These are phyloP conservation scores for Telenomus remus DNA, from an alignment of 1,140 invertebrate genomes.

Conservation along the genomic window DNA sequence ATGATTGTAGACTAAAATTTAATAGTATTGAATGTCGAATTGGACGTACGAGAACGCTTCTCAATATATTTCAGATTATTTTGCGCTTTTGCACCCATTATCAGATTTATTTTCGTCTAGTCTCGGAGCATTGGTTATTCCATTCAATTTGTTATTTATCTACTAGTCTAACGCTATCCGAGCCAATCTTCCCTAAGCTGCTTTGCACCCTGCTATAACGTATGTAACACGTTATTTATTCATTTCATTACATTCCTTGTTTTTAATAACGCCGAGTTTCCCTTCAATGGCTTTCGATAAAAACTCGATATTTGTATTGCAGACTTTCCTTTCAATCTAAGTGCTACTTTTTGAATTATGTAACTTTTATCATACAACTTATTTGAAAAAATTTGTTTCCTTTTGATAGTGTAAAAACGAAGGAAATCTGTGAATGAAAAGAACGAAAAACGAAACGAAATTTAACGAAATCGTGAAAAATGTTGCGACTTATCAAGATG, in stretches of 20 bases:
- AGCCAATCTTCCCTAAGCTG: slow-evolving; percentile 37
- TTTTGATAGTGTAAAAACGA: neutral
- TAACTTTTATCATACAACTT: too few species aligned
- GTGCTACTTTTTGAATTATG: too few species aligned
- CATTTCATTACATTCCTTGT: slow-evolving; percentile 28
- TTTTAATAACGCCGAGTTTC: slow-evolving; percentile 26
- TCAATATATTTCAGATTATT: slow-evolving; percentile 48
- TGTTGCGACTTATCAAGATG: too few species aligned
- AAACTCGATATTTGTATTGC: too few species aligned
- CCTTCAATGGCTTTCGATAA: neutral
- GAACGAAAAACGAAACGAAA: too few species aligned
- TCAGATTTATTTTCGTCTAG: slow-evolving; percentile 57
- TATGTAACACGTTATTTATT: slow-evolving; percentile 40
- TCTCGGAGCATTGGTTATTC: slow-evolving; percentile 55
- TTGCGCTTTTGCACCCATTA: slow-evolving; percentile 41
- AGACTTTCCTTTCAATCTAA: too few species aligned
- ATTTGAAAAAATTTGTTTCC: neutral
- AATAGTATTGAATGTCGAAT: too few species aligned
- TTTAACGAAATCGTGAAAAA: too few species aligned
- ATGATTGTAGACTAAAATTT: too few species aligned
- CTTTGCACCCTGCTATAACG: slow-evolving; percentile 23
- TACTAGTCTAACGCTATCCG: slow-evolving; percentile 12
- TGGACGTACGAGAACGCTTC: slow-evolving; percentile 46
- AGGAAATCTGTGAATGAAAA: neutral
- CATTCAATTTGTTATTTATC: slow-evolving; percentile 56